phyloP scores from a whole-genome alignment of 30 jellyfish, hydroid and myxozoan species.

The Pseudorhiza aurosa region DNA sequence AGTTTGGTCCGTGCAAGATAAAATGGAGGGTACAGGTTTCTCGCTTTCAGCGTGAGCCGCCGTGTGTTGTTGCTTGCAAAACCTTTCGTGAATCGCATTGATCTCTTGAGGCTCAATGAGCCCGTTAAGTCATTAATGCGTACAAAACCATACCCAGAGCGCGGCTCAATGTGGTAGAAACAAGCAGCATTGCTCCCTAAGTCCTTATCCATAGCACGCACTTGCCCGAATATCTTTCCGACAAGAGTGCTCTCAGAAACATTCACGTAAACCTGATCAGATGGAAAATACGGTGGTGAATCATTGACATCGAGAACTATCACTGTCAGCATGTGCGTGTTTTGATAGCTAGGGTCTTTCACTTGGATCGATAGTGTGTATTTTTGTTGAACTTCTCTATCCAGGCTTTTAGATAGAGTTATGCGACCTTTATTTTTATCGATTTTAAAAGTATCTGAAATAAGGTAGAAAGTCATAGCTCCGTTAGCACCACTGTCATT shows the following conservation, averaged over 20 bases:
- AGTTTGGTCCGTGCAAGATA: constrained; percentile 16
- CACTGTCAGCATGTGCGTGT: constrained; percentile 26
- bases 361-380: constrained; percentile 37
- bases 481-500: constrained; percentile 73
- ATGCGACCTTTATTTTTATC: constrained; percentile 50
- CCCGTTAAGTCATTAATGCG: constrained; percentile 45
- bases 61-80: neutral
- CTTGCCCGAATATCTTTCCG: constrained; percentile 24
- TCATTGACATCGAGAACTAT: constrained; percentile 63
- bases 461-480: constrained; percentile 28
- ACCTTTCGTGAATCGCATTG: constrained; percentile 19
- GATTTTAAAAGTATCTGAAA: constrained; percentile 20
- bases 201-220: constrained; percentile 53
- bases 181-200: constrained; percentile 32
- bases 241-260: constrained; percentile 47
- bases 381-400: constrained; percentile 28
- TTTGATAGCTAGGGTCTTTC: constrained; percentile 36
- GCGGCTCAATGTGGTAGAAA: constrained; percentile 45
- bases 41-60: constrained; percentile 28
- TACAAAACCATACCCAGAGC: constrained; percentile 41
- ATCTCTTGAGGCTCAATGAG: constrained; percentile 24
- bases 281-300: constrained; percentile 63
- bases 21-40: constrained; percentile 53
- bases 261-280: constrained; percentile 1
- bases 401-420: constrained; percentile 18